These are phyloP conservation scores for Leucania comma DNA, from an alignment of 2,888 invertebrate genomes.

Conservation along the genomic window DNA sequence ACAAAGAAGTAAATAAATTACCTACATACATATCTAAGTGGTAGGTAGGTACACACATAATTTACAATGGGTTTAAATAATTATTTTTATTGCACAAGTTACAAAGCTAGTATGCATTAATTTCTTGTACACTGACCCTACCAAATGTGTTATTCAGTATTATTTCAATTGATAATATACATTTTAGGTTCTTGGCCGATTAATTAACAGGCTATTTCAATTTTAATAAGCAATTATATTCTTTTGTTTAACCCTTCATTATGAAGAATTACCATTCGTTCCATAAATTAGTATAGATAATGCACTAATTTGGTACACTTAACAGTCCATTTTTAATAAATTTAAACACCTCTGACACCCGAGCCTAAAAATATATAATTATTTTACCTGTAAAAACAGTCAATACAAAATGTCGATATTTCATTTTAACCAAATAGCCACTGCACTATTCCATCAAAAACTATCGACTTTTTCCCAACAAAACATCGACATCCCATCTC, in stretches of 20 bases:
- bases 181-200: constrained; percentile 69
- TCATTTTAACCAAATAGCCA: not conserved
- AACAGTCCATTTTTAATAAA: no score
- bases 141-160: constrained; percentile 72
- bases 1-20: constrained; percentile 35
- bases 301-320: not conserved
- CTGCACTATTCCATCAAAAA: not conserved
- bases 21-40: constrained; percentile 32
- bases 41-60: constrained; percentile 24
- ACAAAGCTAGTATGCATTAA: constrained; percentile 64
- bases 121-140: constrained; percentile 76
- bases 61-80: constrained; percentile 33
- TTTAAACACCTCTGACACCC: not conserved
- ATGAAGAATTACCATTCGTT: not conserved
- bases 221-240: constrained; percentile 38
- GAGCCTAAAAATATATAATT: not conserved
- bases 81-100: constrained; percentile 47
- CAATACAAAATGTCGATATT: not conserved
- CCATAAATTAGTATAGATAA: not conserved
- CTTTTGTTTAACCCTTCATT: constrained; percentile 9
- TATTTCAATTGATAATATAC: constrained; percentile 64
- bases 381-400: no score
- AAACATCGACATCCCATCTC: constrained; percentile 39
- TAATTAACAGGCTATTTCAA: constrained; percentile 45
- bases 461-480: constrained; percentile 20